A percentile compares a stretch with the other conserved stretches of the same genome.
phyloP scores from a whole-genome alignment of 92 coral and sea anemone species.

The Ricordea florida region DNA sequence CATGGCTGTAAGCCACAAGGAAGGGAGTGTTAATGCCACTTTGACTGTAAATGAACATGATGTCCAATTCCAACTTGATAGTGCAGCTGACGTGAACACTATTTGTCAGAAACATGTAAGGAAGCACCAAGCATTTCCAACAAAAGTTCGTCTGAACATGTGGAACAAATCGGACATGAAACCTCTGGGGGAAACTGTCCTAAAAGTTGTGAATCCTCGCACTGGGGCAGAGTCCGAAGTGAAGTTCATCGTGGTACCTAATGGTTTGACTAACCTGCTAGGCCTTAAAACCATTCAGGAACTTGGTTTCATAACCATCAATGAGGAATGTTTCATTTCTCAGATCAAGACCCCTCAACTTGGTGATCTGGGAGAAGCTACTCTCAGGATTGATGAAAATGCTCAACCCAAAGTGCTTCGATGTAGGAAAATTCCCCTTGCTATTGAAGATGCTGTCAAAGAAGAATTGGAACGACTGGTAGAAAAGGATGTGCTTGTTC shows the following conservation, averaged over 20 bases:
- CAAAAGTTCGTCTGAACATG: slow-evolving; percentile 16
- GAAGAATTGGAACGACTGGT: slow-evolving; percentile 42
- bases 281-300: slow-evolving; percentile 47
- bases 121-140: slow-evolving; percentile 16
- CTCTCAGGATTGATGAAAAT: too few relatives aligned
- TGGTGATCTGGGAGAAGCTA: slow-evolving; percentile 57
- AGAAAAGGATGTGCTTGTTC: slow-evolving; percentile 40
- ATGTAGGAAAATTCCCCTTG: slow-evolving; percentile 39
- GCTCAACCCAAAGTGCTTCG: slow-evolving; percentile 32
- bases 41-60: slow-evolving; percentile 28
- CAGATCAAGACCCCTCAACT: background rate
- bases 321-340: slow-evolving; percentile 28
- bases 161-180: slow-evolving; percentile 48
- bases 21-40: slow-evolving; percentile 7
- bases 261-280: slow-evolving; percentile 18
- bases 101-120: slow-evolving; percentile 27
- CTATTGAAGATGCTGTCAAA: too few relatives aligned
- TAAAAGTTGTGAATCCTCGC: background rate
- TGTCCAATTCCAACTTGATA: slow-evolving; percentile 38
- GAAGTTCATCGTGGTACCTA: slow-evolving; percentile 38
- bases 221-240: slow-evolving; percentile 5
- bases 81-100: slow-evolving; percentile 36
- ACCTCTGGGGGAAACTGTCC: slow-evolving; percentile 40
- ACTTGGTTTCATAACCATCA: slow-evolving; percentile 32
- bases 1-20: slow-evolving; percentile 7